Percentiles rank a stretch among this genome's conserved stretches.
Conservation (phyloP, 2,113 vertebrate genomes). For the Eurystomus gularis region DNA sequence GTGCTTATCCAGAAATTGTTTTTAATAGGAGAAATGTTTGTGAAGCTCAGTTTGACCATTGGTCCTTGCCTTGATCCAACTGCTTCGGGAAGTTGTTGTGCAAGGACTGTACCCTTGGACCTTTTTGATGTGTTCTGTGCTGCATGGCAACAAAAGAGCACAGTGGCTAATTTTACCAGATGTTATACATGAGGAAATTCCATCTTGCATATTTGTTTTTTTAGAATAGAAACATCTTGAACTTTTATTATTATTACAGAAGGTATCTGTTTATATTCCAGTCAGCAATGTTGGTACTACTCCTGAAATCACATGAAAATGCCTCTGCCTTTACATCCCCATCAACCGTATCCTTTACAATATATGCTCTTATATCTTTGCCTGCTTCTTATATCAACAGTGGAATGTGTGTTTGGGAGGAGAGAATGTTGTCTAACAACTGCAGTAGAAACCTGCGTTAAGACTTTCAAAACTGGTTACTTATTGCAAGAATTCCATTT, state of each 20-base stretch:
- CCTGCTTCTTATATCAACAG: neutral
- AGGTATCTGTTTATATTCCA: conserved; percentile 20
- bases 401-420: neutral
- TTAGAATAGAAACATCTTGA: conserved; percentile 5
- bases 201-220: conserved; percentile 6
- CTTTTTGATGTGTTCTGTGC: neutral
- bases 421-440: neutral
- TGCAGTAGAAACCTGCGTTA: neutral
- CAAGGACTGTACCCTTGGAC: neutral
- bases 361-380: neutral
- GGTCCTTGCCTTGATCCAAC: neutral
- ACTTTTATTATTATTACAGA: conserved; percentile 28
- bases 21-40: neutral
- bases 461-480: neutral
- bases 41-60: neutral
- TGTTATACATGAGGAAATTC: conserved; percentile 42
- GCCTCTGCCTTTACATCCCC: neutral
- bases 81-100: neutral
- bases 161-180: neutral
- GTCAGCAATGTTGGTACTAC: neutral
- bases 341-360: neutral
- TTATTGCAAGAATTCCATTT: neutral
- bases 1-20: neutral
- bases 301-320: neutral
- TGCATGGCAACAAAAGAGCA: neutral